phyloP scores from a whole-genome alignment of 2,797 vertebrate genomes.

The Hemibagrus guttatus region DNA sequence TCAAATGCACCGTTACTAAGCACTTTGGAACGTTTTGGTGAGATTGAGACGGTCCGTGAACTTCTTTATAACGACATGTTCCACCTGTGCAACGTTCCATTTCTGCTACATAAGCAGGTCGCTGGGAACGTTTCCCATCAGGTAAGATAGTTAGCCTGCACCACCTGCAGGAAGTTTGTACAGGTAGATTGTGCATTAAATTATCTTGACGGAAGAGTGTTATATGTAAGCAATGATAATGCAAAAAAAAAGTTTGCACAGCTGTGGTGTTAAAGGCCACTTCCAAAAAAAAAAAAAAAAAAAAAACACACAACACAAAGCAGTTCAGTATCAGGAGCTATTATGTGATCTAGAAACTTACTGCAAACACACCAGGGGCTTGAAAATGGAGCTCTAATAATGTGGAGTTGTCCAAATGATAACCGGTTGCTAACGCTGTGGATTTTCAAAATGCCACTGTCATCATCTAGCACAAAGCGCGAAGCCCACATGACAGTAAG shows the following conservation, averaged over 20 bases:
- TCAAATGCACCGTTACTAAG: not conserved
- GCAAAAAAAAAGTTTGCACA: conserved; percentile 17
- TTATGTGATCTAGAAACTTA: not conserved
- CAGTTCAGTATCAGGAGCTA: not conserved
- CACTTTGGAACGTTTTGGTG: not conserved
- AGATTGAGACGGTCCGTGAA: not conserved
- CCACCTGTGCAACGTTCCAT: not conserved
- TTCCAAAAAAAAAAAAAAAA: not conserved
- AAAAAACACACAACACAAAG: too few species aligned
- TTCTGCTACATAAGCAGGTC: not conserved
- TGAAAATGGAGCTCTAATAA: not conserved
- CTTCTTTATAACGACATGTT: not conserved
- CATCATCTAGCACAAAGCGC: not conserved
- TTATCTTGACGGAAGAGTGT: conserved; percentile 4
- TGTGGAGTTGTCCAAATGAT: not conserved
- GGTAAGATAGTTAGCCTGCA: conserved; percentile 1
- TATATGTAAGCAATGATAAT: conserved; percentile 2
- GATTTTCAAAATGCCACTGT: not conserved
- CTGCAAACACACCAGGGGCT: not conserved
- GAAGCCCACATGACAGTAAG: not conserved
- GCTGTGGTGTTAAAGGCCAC: not conserved
- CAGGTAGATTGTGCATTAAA: conserved; percentile 10
- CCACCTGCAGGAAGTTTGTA: conserved; percentile 24
- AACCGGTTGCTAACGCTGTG: not conserved
- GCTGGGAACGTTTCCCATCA: conserved; percentile 19